Evolutionary conservation across 2,113 vertebrate species (phyloP), one percentile per base, ranked within the genome.

Genomic region (Cryptoleucopteryx plumbea): DNA sequence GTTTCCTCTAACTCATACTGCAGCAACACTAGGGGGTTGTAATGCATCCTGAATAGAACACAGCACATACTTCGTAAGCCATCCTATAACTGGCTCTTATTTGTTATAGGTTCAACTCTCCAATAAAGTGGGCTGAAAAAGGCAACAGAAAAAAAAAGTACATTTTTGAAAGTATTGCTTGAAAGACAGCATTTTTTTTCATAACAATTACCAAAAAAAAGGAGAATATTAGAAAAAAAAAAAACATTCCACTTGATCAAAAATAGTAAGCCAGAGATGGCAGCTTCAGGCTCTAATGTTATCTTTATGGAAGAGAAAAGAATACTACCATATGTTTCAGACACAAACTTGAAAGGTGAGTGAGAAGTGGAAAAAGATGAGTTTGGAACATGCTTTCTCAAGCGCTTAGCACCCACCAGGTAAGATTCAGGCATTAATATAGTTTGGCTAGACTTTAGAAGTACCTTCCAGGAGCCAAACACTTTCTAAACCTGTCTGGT

Each of bases 351-450:
- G 9, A 75, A 84, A 59, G 36, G 8, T 40, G 18, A 71, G 10
- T 2, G 4, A 13, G 20, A 84, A 74, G 17, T 13, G 45, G 27
- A 66, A 6, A 16, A 62, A 74, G 7, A 63, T 47, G 6, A 36
- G 27, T 53, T 85, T 63, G 34, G 16, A 61, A 20, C 16, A 72
- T 16, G n/a, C 15, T 72, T 84, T 84, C 31, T 71, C 25, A 89
- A 72, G 31, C 0, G 0, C 19, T 52, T 50, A 36, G 27, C 20
- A 48, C 27, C 13, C 52, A 42, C 19, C 23, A 63, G 22, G 27
- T 74, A 55, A 65, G 68, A 67, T 27, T 38, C 26, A 79, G 43
- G 14, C 11, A 26, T 1, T 9, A 26, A 43, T 19, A 59, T 7
- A 72, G 26, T 85, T 61, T 34, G 32, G 31, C 36, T 56, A 50